Percentiles rank a stretch among this genome's conserved stretches.
Evolutionary conservation across 2,113 vertebrate species (phyloP).

Genomic region (Cochlearius cochlearius): DNA sequence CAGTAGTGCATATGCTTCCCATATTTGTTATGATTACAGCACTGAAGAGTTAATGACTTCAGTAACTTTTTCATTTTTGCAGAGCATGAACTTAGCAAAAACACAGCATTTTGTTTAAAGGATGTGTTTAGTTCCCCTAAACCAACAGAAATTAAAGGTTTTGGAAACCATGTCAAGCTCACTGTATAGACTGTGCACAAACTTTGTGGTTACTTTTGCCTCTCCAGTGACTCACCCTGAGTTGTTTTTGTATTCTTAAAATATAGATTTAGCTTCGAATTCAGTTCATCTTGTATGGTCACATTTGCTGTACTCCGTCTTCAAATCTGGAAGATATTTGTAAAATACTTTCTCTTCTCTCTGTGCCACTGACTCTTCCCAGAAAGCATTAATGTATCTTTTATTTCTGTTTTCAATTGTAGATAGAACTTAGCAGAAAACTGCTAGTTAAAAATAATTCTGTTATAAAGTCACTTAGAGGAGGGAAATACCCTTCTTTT

Average conservation of each 20-base stretch:
- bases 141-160: conserved; percentile 70
- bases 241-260: conserved; percentile 64
- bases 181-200: conserved; percentile 48
- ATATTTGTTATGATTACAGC: neutral
- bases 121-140: conserved; percentile 58
- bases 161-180: conserved; percentile 49
- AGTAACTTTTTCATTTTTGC: neutral
- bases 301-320: neutral
- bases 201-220: conserved; percentile 59
- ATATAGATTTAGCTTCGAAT: conserved; percentile 57
- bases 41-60: neutral
- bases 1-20: neutral
- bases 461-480: neutral
- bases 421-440: neutral
- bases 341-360: neutral
- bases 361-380: neutral
- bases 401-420: neutral
- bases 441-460: neutral
- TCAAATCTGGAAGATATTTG: conserved; percentile 10
- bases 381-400: neutral
- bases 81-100: conserved; percentile 26
- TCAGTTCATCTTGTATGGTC: conserved; percentile 1
- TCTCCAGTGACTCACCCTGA: conserved; percentile 55
- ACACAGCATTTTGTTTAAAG: conserved; percentile 30
- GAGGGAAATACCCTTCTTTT: neutral